A percentile compares a stretch with the other conserved stretches of the same genome.
Conservation (phyloP, 2,888 invertebrate genomes). For the Zhengitettix transpicula region DNA sequence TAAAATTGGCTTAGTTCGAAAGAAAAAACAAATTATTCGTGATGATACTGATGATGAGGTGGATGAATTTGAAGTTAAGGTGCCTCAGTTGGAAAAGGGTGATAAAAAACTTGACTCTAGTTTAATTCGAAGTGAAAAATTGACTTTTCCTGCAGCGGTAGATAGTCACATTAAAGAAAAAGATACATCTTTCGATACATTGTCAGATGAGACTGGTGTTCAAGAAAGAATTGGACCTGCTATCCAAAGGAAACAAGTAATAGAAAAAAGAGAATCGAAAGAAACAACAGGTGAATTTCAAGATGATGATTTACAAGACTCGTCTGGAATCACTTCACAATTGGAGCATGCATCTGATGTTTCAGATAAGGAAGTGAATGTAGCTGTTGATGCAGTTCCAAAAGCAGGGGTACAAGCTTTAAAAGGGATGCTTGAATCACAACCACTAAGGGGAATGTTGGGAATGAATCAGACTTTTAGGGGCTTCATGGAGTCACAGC, state of each 20-base stretch:
- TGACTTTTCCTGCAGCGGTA: too few relatives aligned
- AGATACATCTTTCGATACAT: too few relatives aligned
- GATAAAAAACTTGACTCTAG: too few relatives aligned
- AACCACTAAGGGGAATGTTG: background rate
- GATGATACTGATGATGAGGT: conserved; percentile 13
- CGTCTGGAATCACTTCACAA: too few relatives aligned
- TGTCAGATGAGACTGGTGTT: too few relatives aligned
- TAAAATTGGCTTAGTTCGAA: background rate
- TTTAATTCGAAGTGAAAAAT: background rate
- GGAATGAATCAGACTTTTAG: background rate
- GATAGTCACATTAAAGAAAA: too few relatives aligned
- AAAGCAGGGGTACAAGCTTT: background rate
- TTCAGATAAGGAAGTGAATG: background rate
- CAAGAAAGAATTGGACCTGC: too few relatives aligned
- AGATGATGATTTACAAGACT: conserved; percentile 8
- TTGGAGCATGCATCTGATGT: background rate
- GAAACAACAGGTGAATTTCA: conserved; percentile 10
- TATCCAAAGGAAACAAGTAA: too few relatives aligned
- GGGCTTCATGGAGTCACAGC: background rate
- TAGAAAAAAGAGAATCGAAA: background rate
- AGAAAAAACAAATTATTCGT: conserved; percentile 2
- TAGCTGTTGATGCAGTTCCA: background rate
- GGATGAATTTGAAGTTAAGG: background rate
- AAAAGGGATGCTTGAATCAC: background rate
- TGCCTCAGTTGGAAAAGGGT: background rate